Conservation (phyloP, 2,113 vertebrate species). For the Passer montanus region DNA sequence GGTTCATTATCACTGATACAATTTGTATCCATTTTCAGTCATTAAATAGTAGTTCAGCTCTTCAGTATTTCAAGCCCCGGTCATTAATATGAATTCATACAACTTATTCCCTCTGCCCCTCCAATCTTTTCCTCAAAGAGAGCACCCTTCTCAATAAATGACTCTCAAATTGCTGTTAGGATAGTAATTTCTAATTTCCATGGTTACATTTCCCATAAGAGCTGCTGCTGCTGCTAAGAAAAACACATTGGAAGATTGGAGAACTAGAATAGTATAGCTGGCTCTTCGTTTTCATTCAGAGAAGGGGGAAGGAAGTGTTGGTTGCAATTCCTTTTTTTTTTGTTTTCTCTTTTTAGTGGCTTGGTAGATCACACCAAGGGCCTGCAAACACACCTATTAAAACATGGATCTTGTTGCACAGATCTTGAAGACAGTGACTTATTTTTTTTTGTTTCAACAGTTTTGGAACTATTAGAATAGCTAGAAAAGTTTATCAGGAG, state of each 20-base stretch:
- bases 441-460: too few species aligned
- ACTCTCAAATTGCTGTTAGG: neutral
- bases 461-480: neutral
- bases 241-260: neutral
- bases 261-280: neutral
- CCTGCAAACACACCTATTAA: neutral
- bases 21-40: constrained; percentile 47
- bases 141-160: constrained; percentile 35
- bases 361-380: neutral
- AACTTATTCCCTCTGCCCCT: neutral
- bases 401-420: neutral
- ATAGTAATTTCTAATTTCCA: constrained; percentile 7
- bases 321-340: neutral
- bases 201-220: constrained; percentile 3
- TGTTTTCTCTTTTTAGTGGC: neutral
- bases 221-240: neutral
- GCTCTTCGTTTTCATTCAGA: neutral
- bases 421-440: neutral
- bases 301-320: neutral
- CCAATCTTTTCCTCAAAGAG: neutral
- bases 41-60: constrained; percentile 28
- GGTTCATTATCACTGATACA: constrained; percentile 42
- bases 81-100: constrained; percentile 27
- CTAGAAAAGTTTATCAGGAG: neutral
- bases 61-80: neutral